Conservation (phyloP, 2,113 vertebrate species). For the Etheostoma spectabile region DNA sequence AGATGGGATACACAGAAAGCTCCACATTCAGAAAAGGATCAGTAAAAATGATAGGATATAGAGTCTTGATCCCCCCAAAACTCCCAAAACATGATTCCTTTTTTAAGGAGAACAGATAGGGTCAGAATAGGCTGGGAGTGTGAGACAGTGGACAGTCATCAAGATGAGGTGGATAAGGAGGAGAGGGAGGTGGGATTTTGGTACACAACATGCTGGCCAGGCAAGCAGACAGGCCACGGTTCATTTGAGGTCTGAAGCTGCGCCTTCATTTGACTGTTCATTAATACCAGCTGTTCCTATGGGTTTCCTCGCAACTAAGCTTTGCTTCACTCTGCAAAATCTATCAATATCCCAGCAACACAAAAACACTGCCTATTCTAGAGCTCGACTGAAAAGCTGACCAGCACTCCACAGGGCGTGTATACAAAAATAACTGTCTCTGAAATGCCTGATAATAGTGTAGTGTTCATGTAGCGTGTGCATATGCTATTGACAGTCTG, state of each 20-base stretch:
- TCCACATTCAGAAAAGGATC: conserved; percentile 53
- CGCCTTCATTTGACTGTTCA: conserved; percentile 65
- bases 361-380: conserved; percentile 31
- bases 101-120: conserved; percentile 55
- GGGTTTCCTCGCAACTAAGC: conserved; percentile 56
- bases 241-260: conserved; percentile 73
- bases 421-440: not conserved
- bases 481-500: conserved; percentile 17
- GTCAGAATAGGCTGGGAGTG: conserved; percentile 29
- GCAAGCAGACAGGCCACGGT: conserved; percentile 59
- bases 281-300: conserved; percentile 67
- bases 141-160: conserved; percentile 24
- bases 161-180: conserved; percentile 23
- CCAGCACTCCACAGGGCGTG: conserved; percentile 2
- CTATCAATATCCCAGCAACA: conserved; percentile 65
- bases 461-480: conserved; percentile 1
- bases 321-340: conserved; percentile 55
- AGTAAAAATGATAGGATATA: conserved; percentile 42
- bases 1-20: conserved; percentile 54
- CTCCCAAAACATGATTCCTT: conserved; percentile 44
- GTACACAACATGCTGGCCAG: conserved; percentile 42
- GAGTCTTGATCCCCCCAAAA: conserved; percentile 36
- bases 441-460: conserved; percentile 9
- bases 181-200: not conserved
- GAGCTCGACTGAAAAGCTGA: not conserved